Conservation (phyloP, 1,140 invertebrate genomes). For the Limonius californicus region DNA sequence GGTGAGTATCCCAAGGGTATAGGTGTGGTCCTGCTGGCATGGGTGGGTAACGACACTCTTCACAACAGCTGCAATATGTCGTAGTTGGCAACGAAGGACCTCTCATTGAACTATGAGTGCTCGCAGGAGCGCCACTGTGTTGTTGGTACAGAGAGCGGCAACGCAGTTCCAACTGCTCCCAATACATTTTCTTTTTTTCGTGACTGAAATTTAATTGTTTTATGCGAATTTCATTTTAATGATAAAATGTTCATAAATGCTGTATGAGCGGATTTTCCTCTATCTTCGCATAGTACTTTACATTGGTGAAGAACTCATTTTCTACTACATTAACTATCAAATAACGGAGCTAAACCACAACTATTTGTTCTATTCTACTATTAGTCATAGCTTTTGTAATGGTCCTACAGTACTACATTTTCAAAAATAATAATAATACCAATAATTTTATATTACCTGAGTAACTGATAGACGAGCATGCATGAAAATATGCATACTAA, state of each 20-base stretch:
- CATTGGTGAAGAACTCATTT: too few species aligned
- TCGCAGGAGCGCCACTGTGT: slow-evolving; percentile 50
- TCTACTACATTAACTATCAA: too few species aligned
- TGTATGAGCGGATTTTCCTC: too few species aligned
- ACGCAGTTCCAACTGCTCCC: slow-evolving; percentile 82
- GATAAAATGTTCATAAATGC: too few species aligned
- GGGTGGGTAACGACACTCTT: slow-evolving; percentile 62
- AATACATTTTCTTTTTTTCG: slow-evolving; percentile 91
- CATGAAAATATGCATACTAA: slow-evolving; percentile 87
- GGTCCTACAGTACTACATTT: too few species aligned
- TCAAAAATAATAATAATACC: background rate
- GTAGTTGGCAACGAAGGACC: slow-evolving; percentile 41
- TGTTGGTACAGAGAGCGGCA: slow-evolving; percentile 70
- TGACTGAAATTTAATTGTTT: slow-evolving; percentile 56
- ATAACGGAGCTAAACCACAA: too few species aligned
- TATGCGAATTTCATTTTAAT: background rate
- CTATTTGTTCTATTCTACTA: too few species aligned
- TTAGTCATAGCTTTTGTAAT: too few species aligned
- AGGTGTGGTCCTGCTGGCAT: slow-evolving; percentile 51
- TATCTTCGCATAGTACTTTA: too few species aligned
- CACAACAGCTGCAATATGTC: slow-evolving; percentile 65
- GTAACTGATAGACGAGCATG: slow-evolving; percentile 85
- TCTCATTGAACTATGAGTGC: slow-evolving; percentile 47
- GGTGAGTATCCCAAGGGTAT: slow-evolving; percentile 49
- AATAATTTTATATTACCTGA: slow-evolving; percentile 56